Evolutionary conservation across 92 coral and sea anemone species (phyloP).

Genomic region (Anthopleura xanthogrammica): DNA sequence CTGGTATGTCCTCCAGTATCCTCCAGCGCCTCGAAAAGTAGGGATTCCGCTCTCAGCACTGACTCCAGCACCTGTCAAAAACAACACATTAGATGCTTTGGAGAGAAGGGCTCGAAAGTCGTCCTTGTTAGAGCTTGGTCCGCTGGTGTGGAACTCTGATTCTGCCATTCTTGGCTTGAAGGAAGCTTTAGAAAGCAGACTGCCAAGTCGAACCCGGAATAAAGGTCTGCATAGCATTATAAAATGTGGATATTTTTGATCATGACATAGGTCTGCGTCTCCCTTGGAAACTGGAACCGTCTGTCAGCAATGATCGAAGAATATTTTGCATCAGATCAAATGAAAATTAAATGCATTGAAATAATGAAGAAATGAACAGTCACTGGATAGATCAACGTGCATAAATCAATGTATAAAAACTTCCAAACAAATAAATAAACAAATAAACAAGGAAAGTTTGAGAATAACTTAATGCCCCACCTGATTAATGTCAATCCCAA

Average conservation of each 20-base stretch:
- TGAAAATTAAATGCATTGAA: too few relatives aligned
- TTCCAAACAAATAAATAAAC: too few relatives aligned
- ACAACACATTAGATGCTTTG: slow-evolving; percentile 64
- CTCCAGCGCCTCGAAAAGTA: slow-evolving; percentile 97
- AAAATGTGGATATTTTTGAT: background rate
- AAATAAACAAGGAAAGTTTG: too few relatives aligned
- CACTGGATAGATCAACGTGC: too few relatives aligned
- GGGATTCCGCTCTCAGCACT: slow-evolving; percentile 99
- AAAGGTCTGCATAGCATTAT: background rate
- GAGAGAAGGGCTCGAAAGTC: slow-evolving; percentile 72
- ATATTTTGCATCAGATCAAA: background rate
- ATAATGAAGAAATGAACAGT: too few relatives aligned
- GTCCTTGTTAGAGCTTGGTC: slow-evolving; percentile 53
- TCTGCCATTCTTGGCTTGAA: slow-evolving; percentile 13
- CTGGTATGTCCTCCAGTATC: slow-evolving; percentile 87
- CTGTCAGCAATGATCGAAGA: background rate
- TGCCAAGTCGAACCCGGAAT: background rate
- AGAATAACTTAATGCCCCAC: background rate
- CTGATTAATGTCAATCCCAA: background rate
- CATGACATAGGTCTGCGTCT: slow-evolving; percentile 1
- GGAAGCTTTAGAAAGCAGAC: background rate
- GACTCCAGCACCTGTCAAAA: slow-evolving; percentile 90
- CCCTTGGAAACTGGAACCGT: background rate
- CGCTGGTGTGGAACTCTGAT: slow-evolving; percentile 37
- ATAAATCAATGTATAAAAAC: too few relatives aligned